These are phyloP conservation scores for Oncorhynchus gorbuscha DNA, from an alignment of 2,113 vertebrate species.

Conservation along the genomic window DNA sequence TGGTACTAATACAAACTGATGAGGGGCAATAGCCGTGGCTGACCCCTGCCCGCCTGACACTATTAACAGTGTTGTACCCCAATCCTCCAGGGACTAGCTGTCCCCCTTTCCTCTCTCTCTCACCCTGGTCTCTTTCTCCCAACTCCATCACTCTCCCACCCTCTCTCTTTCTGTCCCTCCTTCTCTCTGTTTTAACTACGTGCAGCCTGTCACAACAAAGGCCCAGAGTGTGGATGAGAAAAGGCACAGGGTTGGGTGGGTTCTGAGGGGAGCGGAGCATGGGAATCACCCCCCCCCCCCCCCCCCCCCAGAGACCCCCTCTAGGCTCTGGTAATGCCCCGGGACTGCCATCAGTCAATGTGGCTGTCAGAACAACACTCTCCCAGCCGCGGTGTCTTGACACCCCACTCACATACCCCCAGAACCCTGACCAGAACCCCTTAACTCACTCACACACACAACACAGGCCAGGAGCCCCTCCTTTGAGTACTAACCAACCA, in stretches of 20 bases:
- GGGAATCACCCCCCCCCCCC: constrained; percentile 65
- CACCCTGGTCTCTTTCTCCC: constrained; percentile 26
- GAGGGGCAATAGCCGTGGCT: constrained; percentile 73
- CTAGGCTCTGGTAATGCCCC: constrained; percentile 14
- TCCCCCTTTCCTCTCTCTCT: constrained; percentile 40
- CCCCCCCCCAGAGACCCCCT: background rate
- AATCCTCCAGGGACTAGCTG: constrained; percentile 48
- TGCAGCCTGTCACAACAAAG: constrained; percentile 76
- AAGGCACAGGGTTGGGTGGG: constrained; percentile 60
- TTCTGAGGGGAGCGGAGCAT: constrained; percentile 78
- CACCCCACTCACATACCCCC: constrained; percentile 3
- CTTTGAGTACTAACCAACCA: background rate
- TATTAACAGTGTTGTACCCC: background rate
- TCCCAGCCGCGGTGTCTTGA: background rate
- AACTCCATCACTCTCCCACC: constrained; percentile 58
- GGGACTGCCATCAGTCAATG: constrained; percentile 44
- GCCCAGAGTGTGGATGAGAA: constrained; percentile 51
- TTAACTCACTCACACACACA: background rate
- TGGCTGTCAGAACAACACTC: constrained; percentile 39
- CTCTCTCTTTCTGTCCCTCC: constrained; percentile 43
- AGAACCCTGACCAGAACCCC: background rate
- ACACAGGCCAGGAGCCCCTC: background rate
- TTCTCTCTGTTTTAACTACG: constrained; percentile 64
- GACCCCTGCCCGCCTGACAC: constrained; percentile 29
- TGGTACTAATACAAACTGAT: constrained; percentile 71